These are phyloP conservation scores for Taenaris catops DNA, from an alignment of 2,888 invertebrate genomes.

Conservation along the genomic window DNA sequence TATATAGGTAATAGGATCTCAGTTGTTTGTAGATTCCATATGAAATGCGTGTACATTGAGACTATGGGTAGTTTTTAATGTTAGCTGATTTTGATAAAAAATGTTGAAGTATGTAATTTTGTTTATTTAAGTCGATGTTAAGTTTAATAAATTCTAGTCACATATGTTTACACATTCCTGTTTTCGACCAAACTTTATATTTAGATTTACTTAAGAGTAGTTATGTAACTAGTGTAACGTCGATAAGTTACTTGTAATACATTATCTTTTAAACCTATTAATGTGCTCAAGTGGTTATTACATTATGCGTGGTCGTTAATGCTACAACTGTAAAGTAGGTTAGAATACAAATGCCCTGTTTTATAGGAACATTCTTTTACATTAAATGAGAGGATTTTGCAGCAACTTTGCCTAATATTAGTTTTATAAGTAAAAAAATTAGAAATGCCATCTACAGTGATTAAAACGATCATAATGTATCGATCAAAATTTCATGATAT, in stretches of 20 bases:
- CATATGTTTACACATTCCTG: conserved; percentile 78
- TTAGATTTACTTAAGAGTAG: conserved; percentile 37
- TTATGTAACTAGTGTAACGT: conserved; percentile 28
- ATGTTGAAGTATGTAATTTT: conserved; percentile 66
- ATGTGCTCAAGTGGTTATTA: no score
- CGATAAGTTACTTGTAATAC: conserved; percentile 20
- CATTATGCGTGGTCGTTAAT: no score
- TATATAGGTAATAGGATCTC: conserved; percentile 52
- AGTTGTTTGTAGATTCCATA: conserved; percentile 47
- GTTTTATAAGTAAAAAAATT: no score
- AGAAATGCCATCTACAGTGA: no score
- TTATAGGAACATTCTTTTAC: no score
- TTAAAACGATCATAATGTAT: no score
- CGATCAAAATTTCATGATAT: no score
- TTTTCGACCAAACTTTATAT: conserved; percentile 73
- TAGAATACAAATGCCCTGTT: no score
- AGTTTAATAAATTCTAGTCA: conserved; percentile 80
- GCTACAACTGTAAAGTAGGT: no score
- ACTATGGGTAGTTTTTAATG: conserved; percentile 34
- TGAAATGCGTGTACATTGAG: conserved; percentile 31
- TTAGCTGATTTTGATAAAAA: conserved; percentile 43
- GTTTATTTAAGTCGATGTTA: conserved; percentile 72
- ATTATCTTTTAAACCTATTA: no score
- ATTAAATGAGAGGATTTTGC: no score
- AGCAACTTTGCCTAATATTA: no score